Evolutionary conservation across 2,113 vertebrate genomes (phyloP), one percentile per base, ranked within the genome.

Genomic region (Pelmatolapia mariae): DNA sequence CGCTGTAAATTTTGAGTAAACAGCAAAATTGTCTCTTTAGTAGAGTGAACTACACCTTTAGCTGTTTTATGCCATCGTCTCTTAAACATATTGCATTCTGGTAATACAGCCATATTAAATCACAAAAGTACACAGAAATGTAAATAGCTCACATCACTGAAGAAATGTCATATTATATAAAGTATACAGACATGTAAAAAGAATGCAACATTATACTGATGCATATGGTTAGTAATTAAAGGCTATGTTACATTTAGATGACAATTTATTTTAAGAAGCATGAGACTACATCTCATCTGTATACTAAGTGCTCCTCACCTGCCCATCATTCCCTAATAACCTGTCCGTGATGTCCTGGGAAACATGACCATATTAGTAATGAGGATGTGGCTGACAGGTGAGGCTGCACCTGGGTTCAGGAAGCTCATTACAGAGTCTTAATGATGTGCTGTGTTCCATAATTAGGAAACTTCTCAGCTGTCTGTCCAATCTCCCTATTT

Each of bases 371-470:
- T 54, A 90, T 89, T 87, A 91, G 82, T 94, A 94, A 95, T 92
- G 93, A 94, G 90, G 79, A 87, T 59, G 50, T 26, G 66, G 86
- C 84, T 93, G 95, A 95, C 94, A 92, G 94, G 93, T 91, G 83
- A 94, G 85, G 50, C 82, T 90, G 80, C 84, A 92, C 92, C 91
- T 92, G 87, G 86, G 81, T 84, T 73, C 86, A 86, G 91, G 83
- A 91, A 68, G 89, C 95, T 94, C 91, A 92, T 95, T 94, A 93
- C 59, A 68, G 31, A 68, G 50, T 83, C 86, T 88, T 94, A 93
- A 94, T 90, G 89, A 92, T 89, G 93, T 81, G 82, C 56, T 83
- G 78, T 88, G 86, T 93, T 91, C 82, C 85, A 63, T 95, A 93
- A 95, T 94, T 90, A 93, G 89, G 88, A 80, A 88, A 89, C 90